Evolutionary conservation across 2,113 vertebrate genomes (phyloP), one percentile per base, ranked within the genome.

Genomic region (Hypomesus transpacificus): DNA sequence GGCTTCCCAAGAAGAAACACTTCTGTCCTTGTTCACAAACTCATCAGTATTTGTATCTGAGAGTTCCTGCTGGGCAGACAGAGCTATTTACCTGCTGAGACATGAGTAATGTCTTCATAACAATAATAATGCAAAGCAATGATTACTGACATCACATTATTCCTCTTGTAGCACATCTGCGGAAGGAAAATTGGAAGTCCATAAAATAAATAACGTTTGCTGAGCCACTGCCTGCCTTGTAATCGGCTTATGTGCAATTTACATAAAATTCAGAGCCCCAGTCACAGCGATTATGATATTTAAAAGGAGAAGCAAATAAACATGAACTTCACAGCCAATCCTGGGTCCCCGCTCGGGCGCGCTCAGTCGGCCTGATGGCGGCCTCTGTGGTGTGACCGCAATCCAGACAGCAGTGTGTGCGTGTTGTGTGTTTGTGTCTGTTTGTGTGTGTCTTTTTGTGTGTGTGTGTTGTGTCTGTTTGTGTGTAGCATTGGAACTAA

Each of bases 201-300:
- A 88, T 89, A 88, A 91, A 92, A 91, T 91, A 91, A 92, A 89
- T 90, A 87, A 87, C 87, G 79, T 88, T 88, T 89, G 85, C 77
- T 72, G 83, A 79, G 46, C 80, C 84, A 86, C 86, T 87, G 87
- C 86, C 85, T 89, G 78, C 77, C 80, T 87, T 89, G 82, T 90
- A 92, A 93, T 91, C 89, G 85, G 90, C 87, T 93, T 92, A 91
- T 77, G 61, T 75, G 78, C 80, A 87, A 92, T 93, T 92, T 92
- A 89, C 90, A 93, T 91, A 91, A 91, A 90, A 89, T 87, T 87
- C 85, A 68, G 80, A 82, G 85, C 85, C 82, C 87, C 83, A 89
- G 81, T 82, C 83, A 78, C 67, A 78, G 84, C 85, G 85, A 89
- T 88, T 88, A 86, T 86, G 82, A 88, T 86, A 80, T 89, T 88